Evolutionary conservation across 2,888 invertebrate species (phyloP).

Genomic region (Callinectes sapidus): DNA sequence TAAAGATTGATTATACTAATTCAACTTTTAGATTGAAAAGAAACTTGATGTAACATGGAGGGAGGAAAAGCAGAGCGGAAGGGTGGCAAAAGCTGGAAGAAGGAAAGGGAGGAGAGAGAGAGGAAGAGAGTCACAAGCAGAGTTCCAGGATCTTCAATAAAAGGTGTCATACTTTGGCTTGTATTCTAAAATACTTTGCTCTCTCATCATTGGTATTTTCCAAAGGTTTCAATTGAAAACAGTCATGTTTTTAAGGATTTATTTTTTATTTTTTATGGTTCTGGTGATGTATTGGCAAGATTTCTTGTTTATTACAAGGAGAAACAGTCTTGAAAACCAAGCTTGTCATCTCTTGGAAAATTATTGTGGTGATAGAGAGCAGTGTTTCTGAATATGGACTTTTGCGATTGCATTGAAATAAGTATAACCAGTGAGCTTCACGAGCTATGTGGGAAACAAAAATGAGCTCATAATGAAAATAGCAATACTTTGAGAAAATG

Average conservation of each 20-base stretch:
- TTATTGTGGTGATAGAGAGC: too few relatives aligned
- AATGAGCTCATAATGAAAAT: background rate
- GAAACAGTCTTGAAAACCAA: too few relatives aligned
- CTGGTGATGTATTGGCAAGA: too few relatives aligned
- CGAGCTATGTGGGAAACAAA: background rate
- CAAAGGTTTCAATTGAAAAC: too few relatives aligned
- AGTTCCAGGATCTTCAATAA: background rate
- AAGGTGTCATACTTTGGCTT: background rate
- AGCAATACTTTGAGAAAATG: background rate
- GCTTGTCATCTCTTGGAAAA: too few relatives aligned
- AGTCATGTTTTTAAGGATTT: too few relatives aligned
- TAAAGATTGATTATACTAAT: background rate
- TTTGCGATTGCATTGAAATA: too few relatives aligned
- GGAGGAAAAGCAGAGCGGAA: constrained; percentile 48
- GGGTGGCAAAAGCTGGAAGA: constrained; percentile 53
- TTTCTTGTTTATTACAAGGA: too few relatives aligned
- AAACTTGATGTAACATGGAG: constrained; percentile 34
- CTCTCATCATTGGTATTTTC: too few relatives aligned
- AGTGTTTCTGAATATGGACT: too few relatives aligned
- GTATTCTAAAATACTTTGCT: background rate
- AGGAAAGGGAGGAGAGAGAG: constrained; percentile 51
- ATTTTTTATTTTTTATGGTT: too few relatives aligned
- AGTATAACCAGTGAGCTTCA: background rate
- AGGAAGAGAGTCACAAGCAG: constrained; percentile 34
- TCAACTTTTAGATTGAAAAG: background rate